Percentiles rank a stretch among this genome's conserved stretches.
Evolutionary conservation across 2,113 vertebrate species (phyloP).

Genomic region (Furnarius figulus): DNA sequence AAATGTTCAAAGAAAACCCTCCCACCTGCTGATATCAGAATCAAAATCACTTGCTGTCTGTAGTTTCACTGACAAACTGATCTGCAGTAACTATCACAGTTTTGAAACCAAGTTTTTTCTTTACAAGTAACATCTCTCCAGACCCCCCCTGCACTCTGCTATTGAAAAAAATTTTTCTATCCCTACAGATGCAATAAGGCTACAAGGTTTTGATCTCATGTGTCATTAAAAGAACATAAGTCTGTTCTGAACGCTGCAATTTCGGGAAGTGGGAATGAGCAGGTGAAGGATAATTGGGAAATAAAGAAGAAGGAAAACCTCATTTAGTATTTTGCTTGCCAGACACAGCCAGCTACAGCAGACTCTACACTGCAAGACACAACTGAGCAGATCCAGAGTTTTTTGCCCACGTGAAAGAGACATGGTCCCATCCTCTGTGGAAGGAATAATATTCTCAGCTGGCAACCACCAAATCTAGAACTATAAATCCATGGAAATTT

Average conservation of each 20-base stretch:
- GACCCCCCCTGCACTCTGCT: neutral
- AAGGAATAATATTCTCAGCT: neutral
- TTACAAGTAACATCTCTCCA: neutral
- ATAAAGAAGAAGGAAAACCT: neutral
- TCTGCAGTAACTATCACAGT: neutral
- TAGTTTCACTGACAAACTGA: neutral
- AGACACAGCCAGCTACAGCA: neutral
- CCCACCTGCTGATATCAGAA: neutral
- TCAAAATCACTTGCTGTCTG: neutral
- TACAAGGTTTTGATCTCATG: neutral
- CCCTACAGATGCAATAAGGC: neutral
- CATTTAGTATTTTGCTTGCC: neutral
- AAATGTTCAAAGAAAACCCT: neutral
- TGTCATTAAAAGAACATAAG: neutral
- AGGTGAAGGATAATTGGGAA: neutral
- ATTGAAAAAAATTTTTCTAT: neutral
- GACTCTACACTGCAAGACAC: neutral
- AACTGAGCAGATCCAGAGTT: neutral
- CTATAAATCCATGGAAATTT: neutral
- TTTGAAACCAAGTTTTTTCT: neutral
- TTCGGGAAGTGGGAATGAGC: neutral
- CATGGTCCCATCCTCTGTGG: neutral
- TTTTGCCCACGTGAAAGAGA: neutral
- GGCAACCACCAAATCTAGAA: neutral
- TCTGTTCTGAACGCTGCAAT: neutral